Conservation (phyloP, 2,113 vertebrate genomes). For the Columba livia region DNA sequence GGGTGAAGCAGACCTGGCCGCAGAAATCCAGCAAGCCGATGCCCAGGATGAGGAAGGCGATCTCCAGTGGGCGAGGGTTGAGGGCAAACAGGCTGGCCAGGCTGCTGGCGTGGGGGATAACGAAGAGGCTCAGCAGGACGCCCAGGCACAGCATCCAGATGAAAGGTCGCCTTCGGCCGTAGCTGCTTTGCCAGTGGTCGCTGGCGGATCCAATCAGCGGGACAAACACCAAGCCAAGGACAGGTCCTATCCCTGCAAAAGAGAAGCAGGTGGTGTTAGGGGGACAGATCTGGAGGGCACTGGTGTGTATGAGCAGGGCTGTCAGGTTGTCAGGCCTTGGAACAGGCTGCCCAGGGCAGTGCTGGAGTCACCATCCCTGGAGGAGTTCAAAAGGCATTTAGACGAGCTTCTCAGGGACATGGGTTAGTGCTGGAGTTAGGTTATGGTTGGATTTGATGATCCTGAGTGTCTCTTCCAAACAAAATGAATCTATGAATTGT, state of each 20-base stretch:
- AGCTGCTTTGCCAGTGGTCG: constrained; percentile 84
- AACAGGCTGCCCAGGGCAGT: too few relatives aligned
- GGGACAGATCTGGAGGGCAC: background rate
- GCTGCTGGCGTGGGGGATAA: constrained; percentile 79
- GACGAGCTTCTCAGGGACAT: too few relatives aligned
- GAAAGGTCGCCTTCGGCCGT: constrained; percentile 85
- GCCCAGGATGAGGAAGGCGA: constrained; percentile 81
- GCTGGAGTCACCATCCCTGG: too few relatives aligned
- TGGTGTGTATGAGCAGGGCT: background rate
- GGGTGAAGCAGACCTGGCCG: constrained; percentile 88
- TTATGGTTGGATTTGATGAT: too few relatives aligned
- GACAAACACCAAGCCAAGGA: constrained; percentile 83
- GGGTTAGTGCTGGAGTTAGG: too few relatives aligned
- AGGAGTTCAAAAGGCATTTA: too few relatives aligned
- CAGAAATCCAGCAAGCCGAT: constrained; percentile 86
- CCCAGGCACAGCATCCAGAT: constrained; percentile 86
- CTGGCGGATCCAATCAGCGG: constrained; percentile 83
- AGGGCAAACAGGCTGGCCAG: constrained; percentile 73
- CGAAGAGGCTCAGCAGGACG: constrained; percentile 82
- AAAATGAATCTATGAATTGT: too few relatives aligned
- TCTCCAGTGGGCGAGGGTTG: constrained; percentile 69
- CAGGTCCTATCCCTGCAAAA: constrained; percentile 81
- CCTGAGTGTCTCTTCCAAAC: too few relatives aligned
- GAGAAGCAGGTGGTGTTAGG: background rate
- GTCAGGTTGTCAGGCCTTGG: too few relatives aligned